Evolutionary conservation across 2,113 vertebrate genomes (phyloP).

Genomic region (Nycticryphes semicollaris): DNA sequence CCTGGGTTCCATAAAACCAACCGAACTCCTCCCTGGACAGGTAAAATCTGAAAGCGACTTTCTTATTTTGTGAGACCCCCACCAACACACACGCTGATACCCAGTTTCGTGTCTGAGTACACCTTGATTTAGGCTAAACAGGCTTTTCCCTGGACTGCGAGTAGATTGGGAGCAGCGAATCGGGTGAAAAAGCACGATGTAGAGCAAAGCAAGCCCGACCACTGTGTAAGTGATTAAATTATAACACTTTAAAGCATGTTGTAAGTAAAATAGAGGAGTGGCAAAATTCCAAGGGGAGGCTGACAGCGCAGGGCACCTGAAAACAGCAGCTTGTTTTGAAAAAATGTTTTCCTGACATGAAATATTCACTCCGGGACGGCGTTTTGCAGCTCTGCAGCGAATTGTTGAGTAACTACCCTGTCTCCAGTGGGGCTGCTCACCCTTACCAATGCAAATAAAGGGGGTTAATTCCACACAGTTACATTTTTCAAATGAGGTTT

Average conservation of each 20-base stretch:
- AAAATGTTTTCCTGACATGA: background rate
- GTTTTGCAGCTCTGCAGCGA: background rate
- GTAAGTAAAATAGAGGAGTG: background rate
- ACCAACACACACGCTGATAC: background rate
- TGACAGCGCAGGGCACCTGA: background rate
- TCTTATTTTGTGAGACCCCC: background rate
- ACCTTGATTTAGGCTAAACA: background rate
- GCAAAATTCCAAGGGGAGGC: background rate
- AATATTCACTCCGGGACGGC: background rate
- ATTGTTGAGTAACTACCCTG: background rate
- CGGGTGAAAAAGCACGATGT: background rate
- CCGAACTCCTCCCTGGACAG: background rate
- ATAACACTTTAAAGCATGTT: background rate
- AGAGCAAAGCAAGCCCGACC: background rate
- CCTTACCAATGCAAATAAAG: background rate
- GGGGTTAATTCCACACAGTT: background rate
- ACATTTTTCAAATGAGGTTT: conserved; percentile 9
- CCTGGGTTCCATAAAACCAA: background rate
- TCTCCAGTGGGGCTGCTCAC: background rate
- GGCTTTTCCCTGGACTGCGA: background rate
- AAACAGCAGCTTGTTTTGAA: background rate
- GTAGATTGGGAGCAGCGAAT: background rate
- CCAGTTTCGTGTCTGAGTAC: background rate
- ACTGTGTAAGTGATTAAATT: background rate
- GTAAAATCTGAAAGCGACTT: background rate